phyloP scores from a whole-genome alignment of 1,140 invertebrate species.

The Penaeus vannamei region DNA sequence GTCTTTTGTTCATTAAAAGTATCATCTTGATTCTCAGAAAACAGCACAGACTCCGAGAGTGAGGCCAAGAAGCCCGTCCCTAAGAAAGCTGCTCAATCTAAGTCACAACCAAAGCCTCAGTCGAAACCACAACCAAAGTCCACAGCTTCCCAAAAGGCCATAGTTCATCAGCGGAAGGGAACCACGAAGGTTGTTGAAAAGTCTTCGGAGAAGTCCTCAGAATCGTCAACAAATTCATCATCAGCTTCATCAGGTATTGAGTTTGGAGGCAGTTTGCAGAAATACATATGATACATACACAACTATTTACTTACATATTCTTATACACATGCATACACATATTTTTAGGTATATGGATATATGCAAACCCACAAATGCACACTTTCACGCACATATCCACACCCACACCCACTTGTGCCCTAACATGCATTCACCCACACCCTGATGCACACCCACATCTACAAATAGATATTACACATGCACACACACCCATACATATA shows the following conservation, averaged over 20 bases:
- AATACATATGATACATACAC: background rate
- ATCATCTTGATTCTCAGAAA: constrained; percentile 37
- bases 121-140: constrained; percentile 56
- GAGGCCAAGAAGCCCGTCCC: constrained; percentile 53
- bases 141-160: constrained; percentile 5
- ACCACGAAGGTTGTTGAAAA: constrained; percentile 43
- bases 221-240: constrained; percentile 65
- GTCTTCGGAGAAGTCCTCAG: constrained; percentile 55
- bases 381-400: too few species aligned
- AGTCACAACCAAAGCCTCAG: constrained; percentile 48
- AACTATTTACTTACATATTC: background rate
- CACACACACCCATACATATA: too few species aligned
- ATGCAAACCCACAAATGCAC: too few species aligned
- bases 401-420: too few species aligned
- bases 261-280: too few species aligned
- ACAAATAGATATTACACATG: too few species aligned
- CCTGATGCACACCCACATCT: too few species aligned
- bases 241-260: constrained; percentile 62
- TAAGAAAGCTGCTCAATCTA: constrained; percentile 53
- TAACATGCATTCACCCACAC: too few species aligned
- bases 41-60: constrained; percentile 60
- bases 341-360: too few species aligned
- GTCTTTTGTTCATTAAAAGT: too few species aligned
- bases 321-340: background rate
- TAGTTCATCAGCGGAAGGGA: background rate